These are phyloP conservation scores for Tychaedon coryphoeus DNA, from an alignment of 2,113 vertebrate genomes.

Conservation along the genomic window DNA sequence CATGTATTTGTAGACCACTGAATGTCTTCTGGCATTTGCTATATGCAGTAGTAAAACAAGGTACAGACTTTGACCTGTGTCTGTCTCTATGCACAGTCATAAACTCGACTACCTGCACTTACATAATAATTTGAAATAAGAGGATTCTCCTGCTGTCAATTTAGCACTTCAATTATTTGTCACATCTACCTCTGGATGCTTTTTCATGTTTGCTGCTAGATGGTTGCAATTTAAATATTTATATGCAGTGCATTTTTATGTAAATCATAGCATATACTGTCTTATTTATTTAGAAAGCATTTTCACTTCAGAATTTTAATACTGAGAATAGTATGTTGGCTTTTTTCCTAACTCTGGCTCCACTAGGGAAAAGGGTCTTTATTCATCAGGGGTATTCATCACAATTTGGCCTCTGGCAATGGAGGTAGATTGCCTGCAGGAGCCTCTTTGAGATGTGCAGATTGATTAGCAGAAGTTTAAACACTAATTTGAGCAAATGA, in stretches of 20 bases:
- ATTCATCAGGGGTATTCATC: neutral
- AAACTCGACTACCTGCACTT: neutral
- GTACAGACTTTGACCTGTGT: neutral
- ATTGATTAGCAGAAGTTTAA: neutral
- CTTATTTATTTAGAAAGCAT: neutral
- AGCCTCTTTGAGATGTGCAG: neutral
- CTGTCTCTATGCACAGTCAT: neutral
- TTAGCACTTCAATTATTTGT: neutral
- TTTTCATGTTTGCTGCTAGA: neutral
- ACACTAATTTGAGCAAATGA: neutral
- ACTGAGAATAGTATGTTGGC: neutral
- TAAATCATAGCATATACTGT: neutral
- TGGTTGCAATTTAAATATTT: conserved; percentile 12
- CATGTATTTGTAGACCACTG: neutral
- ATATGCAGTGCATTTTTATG: neutral
- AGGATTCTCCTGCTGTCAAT: neutral
- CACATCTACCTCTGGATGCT: neutral
- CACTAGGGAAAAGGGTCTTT: neutral
- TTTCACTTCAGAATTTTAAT: neutral
- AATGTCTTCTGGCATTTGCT: neutral
- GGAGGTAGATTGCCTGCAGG: neutral
- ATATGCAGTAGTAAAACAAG: neutral
- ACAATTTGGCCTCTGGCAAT: neutral
- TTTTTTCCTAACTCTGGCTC: neutral
- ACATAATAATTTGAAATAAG: neutral